phyloP scores from a whole-genome alignment of 2,888 invertebrate species.

The Tricholauxania praeusta region DNA sequence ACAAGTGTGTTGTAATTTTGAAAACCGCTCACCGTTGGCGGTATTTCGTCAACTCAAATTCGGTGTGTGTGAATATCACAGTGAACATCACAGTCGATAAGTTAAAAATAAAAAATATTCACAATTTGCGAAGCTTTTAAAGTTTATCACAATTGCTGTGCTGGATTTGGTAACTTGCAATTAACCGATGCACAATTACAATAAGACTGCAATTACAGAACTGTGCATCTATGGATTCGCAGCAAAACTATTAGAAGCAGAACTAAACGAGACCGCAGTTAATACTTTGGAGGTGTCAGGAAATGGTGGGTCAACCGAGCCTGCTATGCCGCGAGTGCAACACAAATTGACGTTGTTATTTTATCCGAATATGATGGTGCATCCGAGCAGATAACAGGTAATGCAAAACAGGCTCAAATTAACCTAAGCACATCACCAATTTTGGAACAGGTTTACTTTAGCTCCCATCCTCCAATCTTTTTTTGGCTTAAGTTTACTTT shows the following conservation, averaged over 20 bases:
- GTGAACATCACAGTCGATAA: too few species aligned
- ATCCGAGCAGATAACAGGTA: slow-evolving; percentile 68
- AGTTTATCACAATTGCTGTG: slow-evolving; percentile 70
- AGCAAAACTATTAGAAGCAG: slow-evolving; percentile 67
- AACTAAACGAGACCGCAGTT: neutral
- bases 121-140: neutral
- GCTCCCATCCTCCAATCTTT: too few species aligned
- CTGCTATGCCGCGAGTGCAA: slow-evolving; percentile 73
- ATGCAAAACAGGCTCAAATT: slow-evolving; percentile 36
- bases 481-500: too few species aligned
- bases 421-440: too few species aligned
- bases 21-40: too few species aligned
- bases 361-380: slow-evolving; percentile 72
- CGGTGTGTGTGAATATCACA: too few species aligned
- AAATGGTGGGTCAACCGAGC: slow-evolving; percentile 38
- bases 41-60: too few species aligned
- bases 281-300: neutral
- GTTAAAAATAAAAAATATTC: too few species aligned
- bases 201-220: slow-evolving; percentile 77
- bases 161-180: slow-evolving; percentile 81
- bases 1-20: too few species aligned
- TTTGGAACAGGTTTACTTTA: too few species aligned
- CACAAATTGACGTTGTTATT: slow-evolving; percentile 80
- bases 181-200: slow-evolving; percentile 71
- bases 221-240: slow-evolving; percentile 76